phyloP scores from a whole-genome alignment of 2,888 invertebrate species.

The Rapana venosa region DNA sequence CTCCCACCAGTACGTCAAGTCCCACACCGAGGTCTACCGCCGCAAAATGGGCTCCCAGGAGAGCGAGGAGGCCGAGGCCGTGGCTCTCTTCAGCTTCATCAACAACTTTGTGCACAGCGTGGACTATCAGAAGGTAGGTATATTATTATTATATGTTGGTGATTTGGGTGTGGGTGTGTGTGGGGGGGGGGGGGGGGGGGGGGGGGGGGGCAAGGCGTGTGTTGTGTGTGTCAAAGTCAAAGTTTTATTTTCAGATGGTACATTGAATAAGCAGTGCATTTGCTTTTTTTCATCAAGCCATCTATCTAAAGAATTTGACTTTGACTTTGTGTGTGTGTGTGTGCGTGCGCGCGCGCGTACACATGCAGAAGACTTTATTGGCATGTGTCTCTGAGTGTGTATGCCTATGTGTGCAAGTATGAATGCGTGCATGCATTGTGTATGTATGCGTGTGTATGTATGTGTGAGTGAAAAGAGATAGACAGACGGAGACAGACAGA shows the following conservation, averaged over 20 bases:
- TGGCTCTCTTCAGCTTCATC: conserved; percentile 70
- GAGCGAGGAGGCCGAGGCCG: conserved; percentile 65
- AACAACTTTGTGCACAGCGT: conserved; percentile 67
- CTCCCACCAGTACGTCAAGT: conserved; percentile 80
- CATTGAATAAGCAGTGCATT: too few species aligned
- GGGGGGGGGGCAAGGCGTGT: too few species aligned
- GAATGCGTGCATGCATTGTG: not conserved
- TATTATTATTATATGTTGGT: not conserved
- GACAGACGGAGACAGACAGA: not conserved
- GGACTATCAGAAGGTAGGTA: conserved; percentile 49
- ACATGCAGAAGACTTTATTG: not conserved
- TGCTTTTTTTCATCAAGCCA: too few species aligned
- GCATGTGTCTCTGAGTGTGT: not conserved
- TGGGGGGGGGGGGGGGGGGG: too few species aligned
- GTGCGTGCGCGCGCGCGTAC: too few species aligned
- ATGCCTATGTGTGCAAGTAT: not conserved
- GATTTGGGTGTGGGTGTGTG: too few species aligned
- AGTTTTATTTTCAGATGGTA: too few species aligned
- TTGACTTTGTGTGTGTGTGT: too few species aligned
- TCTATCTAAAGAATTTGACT: too few species aligned
- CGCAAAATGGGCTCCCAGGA: conserved; percentile 61
- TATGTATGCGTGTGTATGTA: not conserved
- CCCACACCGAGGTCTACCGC: conserved; percentile 76
- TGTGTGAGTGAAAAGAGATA: not conserved
- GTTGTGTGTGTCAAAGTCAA: too few species aligned